Evolutionary conservation across 1,140 invertebrate species (phyloP).

Genomic region (Diachasma alloeum): DNA sequence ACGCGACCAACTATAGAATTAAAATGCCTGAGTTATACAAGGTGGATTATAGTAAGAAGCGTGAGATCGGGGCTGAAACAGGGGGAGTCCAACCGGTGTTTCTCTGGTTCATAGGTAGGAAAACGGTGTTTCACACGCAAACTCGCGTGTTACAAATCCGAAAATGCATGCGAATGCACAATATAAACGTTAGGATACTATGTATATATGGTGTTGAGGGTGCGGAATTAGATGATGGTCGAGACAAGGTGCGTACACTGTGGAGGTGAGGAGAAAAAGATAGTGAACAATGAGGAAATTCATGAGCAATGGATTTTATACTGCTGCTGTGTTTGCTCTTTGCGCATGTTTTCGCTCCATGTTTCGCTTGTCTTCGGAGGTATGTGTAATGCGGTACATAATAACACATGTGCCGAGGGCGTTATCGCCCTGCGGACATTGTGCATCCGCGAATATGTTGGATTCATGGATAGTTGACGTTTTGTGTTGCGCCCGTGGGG

Average conservation of each 20-base stretch:
- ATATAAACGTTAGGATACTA: constrained; percentile 7
- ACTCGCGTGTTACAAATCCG: constrained; percentile 49
- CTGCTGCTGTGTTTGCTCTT: background rate
- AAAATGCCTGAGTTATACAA: background rate
- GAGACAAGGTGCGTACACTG: background rate
- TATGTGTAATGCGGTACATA: background rate
- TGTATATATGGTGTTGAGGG: constrained; percentile 5
- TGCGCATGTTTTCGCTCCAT: background rate
- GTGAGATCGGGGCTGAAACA: constrained; percentile 37
- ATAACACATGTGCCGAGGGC: background rate
- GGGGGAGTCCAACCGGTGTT: background rate
- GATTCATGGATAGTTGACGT: background rate
- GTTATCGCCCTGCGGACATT: background rate
- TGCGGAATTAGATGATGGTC: background rate
- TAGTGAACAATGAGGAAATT: background rate
- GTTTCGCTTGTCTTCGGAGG: background rate
- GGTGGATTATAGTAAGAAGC: constrained; percentile 45
- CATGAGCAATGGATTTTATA: background rate
- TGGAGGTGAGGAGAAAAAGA: background rate
- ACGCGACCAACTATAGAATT: background rate
- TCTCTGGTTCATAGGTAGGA: background rate
- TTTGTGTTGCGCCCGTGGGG: background rate
- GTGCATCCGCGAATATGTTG: background rate
- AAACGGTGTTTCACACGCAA: constrained; percentile 46
- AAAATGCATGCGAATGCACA: constrained; percentile 26